Conservation (phyloP, 2,797 vertebrate genomes). For the Mormyrus proboscirostris region DNA sequence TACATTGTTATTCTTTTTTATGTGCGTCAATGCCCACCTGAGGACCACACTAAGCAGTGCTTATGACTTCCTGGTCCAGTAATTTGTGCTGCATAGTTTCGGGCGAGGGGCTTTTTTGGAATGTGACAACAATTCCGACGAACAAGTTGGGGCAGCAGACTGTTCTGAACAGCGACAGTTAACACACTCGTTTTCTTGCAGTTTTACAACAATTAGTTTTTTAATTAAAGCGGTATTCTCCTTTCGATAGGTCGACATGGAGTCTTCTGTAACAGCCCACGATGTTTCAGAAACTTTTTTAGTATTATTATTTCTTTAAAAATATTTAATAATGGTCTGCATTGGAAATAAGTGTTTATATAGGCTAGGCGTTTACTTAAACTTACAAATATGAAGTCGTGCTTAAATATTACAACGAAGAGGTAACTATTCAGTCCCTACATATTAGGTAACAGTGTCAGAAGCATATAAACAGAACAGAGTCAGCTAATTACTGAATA, state of each 20-base stretch:
- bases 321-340: not conserved
- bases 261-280: not conserved
- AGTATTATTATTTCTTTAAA: not conserved
- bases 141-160: conserved; percentile 21
- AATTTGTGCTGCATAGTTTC: not conserved
- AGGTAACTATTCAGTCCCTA: not conserved
- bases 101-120: not conserved
- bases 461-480: not conserved
- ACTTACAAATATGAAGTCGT: not conserved
- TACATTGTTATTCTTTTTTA: not conserved
- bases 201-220: not conserved
- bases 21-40: not conserved
- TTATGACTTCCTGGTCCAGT: not conserved
- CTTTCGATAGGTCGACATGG: not conserved
- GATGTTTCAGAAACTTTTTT: not conserved
- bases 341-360: not conserved
- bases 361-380: not conserved
- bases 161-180: not conserved
- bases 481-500: not conserved
- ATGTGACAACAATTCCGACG: conserved; percentile 13
- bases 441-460: not conserved
- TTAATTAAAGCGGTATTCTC: not conserved
- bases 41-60: not conserved
- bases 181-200: not conserved
- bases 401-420: not conserved